phyloP scores from a whole-genome alignment of 2,797 vertebrate genomes.

The Cercopithecus neglectus region DNA sequence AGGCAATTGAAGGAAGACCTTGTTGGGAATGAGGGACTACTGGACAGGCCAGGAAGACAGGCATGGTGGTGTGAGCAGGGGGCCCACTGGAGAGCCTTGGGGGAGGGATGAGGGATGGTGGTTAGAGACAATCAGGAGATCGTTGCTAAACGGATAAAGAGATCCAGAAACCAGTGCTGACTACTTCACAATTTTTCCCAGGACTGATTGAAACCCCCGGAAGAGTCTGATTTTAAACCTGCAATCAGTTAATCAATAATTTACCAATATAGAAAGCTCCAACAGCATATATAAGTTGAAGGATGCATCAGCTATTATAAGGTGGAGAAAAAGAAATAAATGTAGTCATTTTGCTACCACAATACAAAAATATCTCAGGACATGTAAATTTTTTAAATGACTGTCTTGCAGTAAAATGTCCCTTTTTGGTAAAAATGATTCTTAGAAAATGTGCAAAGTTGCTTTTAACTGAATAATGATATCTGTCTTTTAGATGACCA shows the following conservation, averaged over 20 bases:
- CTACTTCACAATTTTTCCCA: not conserved
- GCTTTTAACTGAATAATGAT: slow-evolving; percentile 3
- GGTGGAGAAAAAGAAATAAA: not conserved
- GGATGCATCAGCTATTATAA: not conserved
- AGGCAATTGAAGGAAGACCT: not conserved
- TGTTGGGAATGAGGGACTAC: not conserved
- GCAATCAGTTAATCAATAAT: slow-evolving; percentile 49
- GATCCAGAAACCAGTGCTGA: not conserved
- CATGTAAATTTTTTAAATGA: not conserved
- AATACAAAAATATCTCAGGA: not conserved
- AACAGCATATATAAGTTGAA: slow-evolving; percentile 6
- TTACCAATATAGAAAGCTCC: slow-evolving; percentile 49
- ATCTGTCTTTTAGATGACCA: slow-evolving; percentile 16
- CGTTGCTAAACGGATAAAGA: not conserved
- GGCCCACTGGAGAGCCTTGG: not conserved
- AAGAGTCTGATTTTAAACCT: slow-evolving; percentile 21
- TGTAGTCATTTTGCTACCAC: not conserved
- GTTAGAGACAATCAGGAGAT: not conserved
- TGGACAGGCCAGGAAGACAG: not conserved
- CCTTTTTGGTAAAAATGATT: not conserved
- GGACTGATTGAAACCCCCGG: not conserved
- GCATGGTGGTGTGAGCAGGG: not conserved
- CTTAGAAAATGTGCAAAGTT: not conserved
- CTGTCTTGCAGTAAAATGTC: not conserved
- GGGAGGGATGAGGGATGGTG: not conserved